These are phyloP conservation scores for Typhlichthys subterraneus DNA, from an alignment of 2,797 vertebrate genomes.

Conservation along the genomic window DNA sequence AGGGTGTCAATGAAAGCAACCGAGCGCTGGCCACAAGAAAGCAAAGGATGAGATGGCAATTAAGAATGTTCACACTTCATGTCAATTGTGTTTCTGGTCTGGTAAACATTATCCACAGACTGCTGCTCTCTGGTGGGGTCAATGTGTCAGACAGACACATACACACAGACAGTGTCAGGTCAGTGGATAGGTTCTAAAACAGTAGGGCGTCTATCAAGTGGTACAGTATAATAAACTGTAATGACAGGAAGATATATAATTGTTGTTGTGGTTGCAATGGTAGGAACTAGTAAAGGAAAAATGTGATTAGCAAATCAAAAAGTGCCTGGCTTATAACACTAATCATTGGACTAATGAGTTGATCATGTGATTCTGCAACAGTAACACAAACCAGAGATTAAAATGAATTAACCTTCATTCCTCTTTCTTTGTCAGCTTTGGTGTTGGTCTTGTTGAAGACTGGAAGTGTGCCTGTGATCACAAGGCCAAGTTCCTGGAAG, in stretches of 20 bases:
- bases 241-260: background rate
- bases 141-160: conserved; percentile 25
- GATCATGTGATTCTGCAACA: background rate
- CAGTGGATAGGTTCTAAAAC: conserved; percentile 5
- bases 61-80: conserved; percentile 39
- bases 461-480: conserved; percentile 96
- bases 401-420: conserved; percentile 61
- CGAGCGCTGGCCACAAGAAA: conserved; percentile 37
- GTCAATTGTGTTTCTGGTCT: conserved; percentile 42
- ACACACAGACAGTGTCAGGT: conserved; percentile 11
- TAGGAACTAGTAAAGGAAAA: too few species aligned
- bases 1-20: conserved; percentile 43
- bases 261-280: too few species aligned
- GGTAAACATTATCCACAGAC: conserved; percentile 48
- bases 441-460: conserved; percentile 91
- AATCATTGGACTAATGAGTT: background rate
- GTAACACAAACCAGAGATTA: background rate
- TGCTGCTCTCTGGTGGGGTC: conserved; percentile 28
- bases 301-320: too few species aligned
- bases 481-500: conserved; percentile 89
- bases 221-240: background rate
- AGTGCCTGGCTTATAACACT: too few species aligned
- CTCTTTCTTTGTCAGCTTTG: conserved; percentile 71
- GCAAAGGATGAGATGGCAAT: conserved; percentile 44
- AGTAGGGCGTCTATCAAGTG: conserved; percentile 9